phyloP scores from a whole-genome alignment of 2,113 vertebrate genomes.

The Camelus dromedarius region DNA sequence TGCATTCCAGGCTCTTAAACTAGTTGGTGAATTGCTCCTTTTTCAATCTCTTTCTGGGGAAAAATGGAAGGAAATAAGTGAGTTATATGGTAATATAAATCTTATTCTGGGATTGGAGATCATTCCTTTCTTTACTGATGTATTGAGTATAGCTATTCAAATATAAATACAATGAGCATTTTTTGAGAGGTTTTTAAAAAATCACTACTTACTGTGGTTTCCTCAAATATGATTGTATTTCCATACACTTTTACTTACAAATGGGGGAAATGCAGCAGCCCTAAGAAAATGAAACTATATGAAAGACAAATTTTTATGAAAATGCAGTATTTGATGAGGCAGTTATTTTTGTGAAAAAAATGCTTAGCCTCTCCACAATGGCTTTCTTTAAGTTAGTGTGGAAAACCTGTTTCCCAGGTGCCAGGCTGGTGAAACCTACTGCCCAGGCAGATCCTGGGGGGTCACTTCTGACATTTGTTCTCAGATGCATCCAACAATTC shows the following conservation, averaged over 20 bases:
- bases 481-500: background rate
- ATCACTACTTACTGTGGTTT: background rate
- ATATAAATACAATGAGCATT: background rate
- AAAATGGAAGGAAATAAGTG: conserved; percentile 6
- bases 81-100: background rate
- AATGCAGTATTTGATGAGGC: background rate
- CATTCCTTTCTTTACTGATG: background rate
- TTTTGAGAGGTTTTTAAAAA: background rate
- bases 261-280: background rate
- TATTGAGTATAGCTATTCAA: conserved; percentile 9
- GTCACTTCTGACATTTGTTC: background rate
- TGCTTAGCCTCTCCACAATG: background rate
- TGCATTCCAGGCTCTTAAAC: background rate
- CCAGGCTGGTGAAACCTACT: background rate
- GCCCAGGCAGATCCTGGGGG: background rate
- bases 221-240: background rate
- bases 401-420: background rate
- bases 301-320: conserved; percentile 10
- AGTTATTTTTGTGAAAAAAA: background rate
- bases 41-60: background rate
- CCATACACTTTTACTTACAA: background rate
- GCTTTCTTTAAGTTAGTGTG: background rate
- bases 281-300: conserved; percentile 13
- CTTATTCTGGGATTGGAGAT: conserved; percentile 23
- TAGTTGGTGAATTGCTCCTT: background rate